These are phyloP conservation scores for Bufotes viridis DNA, from an alignment of 2,797 vertebrate species.

Conservation along the genomic window DNA sequence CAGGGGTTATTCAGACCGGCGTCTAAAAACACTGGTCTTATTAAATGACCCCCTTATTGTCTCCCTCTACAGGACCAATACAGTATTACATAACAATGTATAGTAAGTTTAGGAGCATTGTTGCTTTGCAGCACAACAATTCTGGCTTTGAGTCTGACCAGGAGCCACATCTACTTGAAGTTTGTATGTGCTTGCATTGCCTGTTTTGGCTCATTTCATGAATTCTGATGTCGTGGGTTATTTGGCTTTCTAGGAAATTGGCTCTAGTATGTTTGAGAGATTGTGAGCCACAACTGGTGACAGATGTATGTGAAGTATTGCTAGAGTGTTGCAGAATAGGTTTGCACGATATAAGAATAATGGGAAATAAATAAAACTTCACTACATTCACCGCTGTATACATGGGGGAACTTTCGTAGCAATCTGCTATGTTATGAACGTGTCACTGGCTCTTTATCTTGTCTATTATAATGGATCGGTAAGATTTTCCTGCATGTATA, in stretches of 20 bases:
- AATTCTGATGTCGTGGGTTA: neutral
- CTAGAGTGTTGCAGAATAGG: neutral
- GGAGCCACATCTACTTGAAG: too few species aligned
- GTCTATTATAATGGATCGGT: conserved; percentile 72
- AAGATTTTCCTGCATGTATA: conserved; percentile 73
- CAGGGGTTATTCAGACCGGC: too few species aligned
- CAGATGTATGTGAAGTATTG: too few species aligned
- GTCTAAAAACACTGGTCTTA: too few species aligned
- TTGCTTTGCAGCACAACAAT: too few species aligned
- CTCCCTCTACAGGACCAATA: too few species aligned
- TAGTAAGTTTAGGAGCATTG: too few species aligned
- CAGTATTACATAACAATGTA: too few species aligned
- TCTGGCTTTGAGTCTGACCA: too few species aligned
- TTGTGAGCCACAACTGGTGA: neutral
- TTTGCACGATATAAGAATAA: neutral
- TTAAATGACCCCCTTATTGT: too few species aligned
- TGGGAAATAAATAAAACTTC: neutral
- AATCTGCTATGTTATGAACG: neutral
- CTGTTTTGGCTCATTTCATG: neutral
- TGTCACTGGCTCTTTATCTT: neutral
- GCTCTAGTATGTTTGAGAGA: too few species aligned
- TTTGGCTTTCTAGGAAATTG: neutral
- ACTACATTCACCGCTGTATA: neutral
- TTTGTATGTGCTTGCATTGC: too few species aligned
- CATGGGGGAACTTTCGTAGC: neutral